Percentiles rank a stretch among this genome's conserved stretches.
These are phyloP conservation scores for Seriola rivoliana DNA, from an alignment of 2,113 vertebrate genomes.

Conservation along the genomic window DNA sequence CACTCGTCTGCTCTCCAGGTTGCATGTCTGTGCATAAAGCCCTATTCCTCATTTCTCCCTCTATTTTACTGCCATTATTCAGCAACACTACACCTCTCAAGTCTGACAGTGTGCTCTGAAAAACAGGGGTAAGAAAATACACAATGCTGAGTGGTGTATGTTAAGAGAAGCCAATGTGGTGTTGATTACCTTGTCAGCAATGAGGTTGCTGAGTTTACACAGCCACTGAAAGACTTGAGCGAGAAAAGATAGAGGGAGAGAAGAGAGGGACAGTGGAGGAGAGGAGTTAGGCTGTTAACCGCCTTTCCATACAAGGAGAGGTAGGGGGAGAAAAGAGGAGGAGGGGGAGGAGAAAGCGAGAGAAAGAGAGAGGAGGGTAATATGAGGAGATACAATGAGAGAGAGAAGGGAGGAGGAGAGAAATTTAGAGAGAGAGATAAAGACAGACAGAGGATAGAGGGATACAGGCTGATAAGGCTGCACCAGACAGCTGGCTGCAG, in stretches of 20 bases:
- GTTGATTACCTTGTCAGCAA: conserved; percentile 75
- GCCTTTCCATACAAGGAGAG: conserved; percentile 85
- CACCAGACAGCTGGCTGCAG: conserved; percentile 34
- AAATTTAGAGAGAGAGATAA: conserved; percentile 76
- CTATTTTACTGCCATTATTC: conserved; percentile 53
- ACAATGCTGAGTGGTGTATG: conserved; percentile 53
- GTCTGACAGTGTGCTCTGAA: conserved; percentile 27
- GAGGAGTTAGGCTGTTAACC: conserved; percentile 70
- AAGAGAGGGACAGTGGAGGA: conserved; percentile 47
- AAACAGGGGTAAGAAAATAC: conserved; percentile 48
- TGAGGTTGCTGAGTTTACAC: conserved; percentile 67
- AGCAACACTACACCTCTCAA: conserved; percentile 48
- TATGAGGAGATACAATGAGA: conserved; percentile 71
- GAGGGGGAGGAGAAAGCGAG: conserved; percentile 73
- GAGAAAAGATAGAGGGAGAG: conserved; percentile 46
- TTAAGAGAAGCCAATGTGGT: conserved; percentile 60
- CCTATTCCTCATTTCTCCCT: conserved; percentile 16
- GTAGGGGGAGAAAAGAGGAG: conserved; percentile 70
- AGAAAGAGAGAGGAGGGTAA: conserved; percentile 67
- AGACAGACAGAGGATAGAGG: conserved; percentile 61
- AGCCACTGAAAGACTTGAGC: conserved; percentile 47
- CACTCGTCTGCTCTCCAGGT: conserved; percentile 43
- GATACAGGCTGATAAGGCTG: conserved; percentile 74
- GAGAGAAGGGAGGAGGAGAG: conserved; percentile 70
- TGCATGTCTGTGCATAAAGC: conserved; percentile 34